Evolutionary conservation across 2,888 invertebrate genomes (phyloP).

Genomic region (Epinotia demarniana): DNA sequence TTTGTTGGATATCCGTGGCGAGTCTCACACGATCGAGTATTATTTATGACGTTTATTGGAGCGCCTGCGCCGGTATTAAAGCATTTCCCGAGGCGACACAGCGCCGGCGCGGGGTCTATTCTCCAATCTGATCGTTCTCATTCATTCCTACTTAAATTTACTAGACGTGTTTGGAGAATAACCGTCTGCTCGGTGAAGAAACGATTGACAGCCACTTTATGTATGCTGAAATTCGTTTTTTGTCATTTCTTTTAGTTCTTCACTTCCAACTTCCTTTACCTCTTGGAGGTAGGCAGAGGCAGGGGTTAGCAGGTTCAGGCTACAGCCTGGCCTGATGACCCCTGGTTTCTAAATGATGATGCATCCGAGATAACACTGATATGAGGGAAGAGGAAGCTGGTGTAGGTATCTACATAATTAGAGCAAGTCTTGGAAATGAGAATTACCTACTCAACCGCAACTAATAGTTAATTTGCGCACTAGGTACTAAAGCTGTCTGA

Average conservation of each 20-base stretch:
- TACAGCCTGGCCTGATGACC: no score
- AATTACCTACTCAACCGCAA: no score
- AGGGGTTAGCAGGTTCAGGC: no score
- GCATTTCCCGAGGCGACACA: constrained; percentile 79
- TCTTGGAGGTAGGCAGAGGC: no score
- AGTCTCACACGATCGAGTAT: constrained; percentile 76
- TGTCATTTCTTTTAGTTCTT: no score
- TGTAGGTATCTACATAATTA: neutral
- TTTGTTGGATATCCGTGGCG: constrained; percentile 72
- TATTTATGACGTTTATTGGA: constrained; percentile 80
- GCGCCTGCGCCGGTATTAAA: constrained; percentile 69
- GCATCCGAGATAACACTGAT: no score
- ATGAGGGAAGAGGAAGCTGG: neutral
- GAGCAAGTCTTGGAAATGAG: no score
- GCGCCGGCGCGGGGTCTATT: constrained; percentile 53
- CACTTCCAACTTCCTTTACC: no score
- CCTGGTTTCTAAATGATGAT: no score
- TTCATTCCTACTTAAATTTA: constrained; percentile 37
- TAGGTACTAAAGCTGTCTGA: neutral
- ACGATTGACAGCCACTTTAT: constrained; percentile 9
- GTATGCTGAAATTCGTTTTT: no score
- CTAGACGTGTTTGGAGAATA: constrained; percentile 33
- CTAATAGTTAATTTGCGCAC: neutral
- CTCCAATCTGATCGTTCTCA: constrained; percentile 53
- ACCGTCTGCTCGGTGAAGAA: neutral